Base-by-base conservation (phyloP, 2,888 invertebrate genomes). In the Andrena marginata region DNA sequence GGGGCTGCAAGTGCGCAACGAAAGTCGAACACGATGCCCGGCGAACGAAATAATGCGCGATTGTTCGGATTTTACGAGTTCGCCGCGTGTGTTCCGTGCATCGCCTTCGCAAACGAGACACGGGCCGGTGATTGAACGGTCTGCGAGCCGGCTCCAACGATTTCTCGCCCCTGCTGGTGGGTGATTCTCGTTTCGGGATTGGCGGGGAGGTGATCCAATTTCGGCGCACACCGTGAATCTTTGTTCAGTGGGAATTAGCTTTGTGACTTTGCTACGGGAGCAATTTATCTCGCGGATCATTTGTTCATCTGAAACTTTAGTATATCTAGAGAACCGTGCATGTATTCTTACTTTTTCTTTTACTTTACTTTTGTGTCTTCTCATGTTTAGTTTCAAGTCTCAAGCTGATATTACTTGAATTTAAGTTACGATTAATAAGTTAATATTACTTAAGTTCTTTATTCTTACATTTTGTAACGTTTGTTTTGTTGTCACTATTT, bases 21-120 rank as follows among this genome's bases (percentile, higher is more conserved):
- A 64, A 29, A 56, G 56, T 54, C 23, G 29, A 49, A 31, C n/a
- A 16, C 33, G 20, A 56, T 20, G n/a, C 59, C 59, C 51, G n/a
- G 35, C 42, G 42, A 13, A 42, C 42, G 42, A 42, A 42, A 56
- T 26, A 26, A 79, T 75, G 80, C 71, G 72, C 70, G 80, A 87
- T 88, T 89, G 88, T 87, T 85, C 72, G 84, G 78, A 80, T 83
- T 83, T 89, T 78, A 87, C 83, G 84, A 78, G 76, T 48, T 59
- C 62, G 48, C 56, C 63, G 63, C 60, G 80, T 76, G 71, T 71
- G 80, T 82, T 64, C 42, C 76, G 23, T 29, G 49, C 13, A 51
- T 65, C 51, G 64, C 48, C 79, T 84, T 83, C 72, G 72, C 79
- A 77, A 80, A 10, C 79, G 31, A 42, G 59, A 26, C 31, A 8